Conservation (phyloP, 1,140 invertebrate species). For the Bombus confusus region DNA sequence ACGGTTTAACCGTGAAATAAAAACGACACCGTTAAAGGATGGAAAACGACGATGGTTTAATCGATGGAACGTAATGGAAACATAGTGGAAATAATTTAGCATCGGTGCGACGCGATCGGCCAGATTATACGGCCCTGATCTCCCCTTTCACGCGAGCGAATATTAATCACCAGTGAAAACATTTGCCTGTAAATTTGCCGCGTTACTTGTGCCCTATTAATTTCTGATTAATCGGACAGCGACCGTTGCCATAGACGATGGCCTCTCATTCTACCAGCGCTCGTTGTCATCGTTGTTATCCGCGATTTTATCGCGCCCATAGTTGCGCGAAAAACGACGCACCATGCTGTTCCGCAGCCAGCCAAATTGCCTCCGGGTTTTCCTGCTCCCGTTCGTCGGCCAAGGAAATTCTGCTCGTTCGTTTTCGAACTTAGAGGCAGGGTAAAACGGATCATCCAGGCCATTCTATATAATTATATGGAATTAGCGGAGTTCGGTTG, state of each 20-base stretch:
- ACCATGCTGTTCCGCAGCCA: not conserved
- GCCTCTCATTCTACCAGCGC: not conserved
- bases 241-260: not conserved
- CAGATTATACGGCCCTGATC: conserved; percentile 18
- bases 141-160: not conserved
- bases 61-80: conserved; percentile 34
- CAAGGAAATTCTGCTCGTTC: not conserved
- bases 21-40: conserved; percentile 2
- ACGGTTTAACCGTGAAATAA: not conserved
- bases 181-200: conserved; percentile 46
- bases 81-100: conserved; percentile 26
- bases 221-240: conserved; percentile 38
- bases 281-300: conserved; percentile 5
- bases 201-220: conserved; percentile 46
- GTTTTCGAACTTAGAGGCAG: not conserved
- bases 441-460: not conserved
- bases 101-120: not conserved
- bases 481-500: no score
- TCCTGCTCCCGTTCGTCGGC: not conserved
- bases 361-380: not conserved
- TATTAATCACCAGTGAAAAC: conserved; percentile 45
- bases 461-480: not conserved
- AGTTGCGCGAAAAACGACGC: not conserved
- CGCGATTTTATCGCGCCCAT: not conserved
- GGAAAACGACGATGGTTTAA: conserved; percentile 1